A percentile compares a stretch with the other conserved stretches of the same genome.
These are phyloP conservation scores for Condylura cristata DNA, from an alignment of 2,113 vertebrate species.

Conservation along the genomic window DNA sequence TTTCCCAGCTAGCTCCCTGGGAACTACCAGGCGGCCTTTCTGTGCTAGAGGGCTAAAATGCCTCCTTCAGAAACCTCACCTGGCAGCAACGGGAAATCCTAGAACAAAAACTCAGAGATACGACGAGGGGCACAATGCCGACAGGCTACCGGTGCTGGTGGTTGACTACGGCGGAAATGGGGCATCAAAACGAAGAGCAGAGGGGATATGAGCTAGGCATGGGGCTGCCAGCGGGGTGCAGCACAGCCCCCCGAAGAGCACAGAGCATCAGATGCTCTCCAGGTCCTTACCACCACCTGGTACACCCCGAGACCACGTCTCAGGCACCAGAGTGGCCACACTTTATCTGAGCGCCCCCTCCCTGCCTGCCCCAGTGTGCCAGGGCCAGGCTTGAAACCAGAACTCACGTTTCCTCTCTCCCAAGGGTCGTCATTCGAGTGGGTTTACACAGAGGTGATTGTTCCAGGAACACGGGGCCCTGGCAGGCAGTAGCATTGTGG, in stretches of 20 bases:
- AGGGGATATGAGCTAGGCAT: background rate
- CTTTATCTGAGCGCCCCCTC: background rate
- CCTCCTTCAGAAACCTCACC: too few species aligned
- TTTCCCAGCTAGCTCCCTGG: background rate
- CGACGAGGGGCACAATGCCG: background rate
- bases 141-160: background rate
- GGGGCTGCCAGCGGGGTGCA: background rate
- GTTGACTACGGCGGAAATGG: background rate
- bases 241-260: background rate
- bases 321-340: background rate
- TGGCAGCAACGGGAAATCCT: background rate
- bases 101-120: background rate
- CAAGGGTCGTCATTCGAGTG: background rate
- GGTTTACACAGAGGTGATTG: background rate
- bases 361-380: too few species aligned
- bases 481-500: background rate
- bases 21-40: background rate
- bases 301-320: background rate
- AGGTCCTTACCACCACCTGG: background rate
- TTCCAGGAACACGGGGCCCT: background rate
- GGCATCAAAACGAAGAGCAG: background rate
- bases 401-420: background rate
- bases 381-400: background rate
- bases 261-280: background rate
- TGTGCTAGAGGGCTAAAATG: background rate